These are phyloP conservation scores for Ammospiza maritima DNA, from an alignment of 2,797 vertebrate genomes.

Conservation along the genomic window DNA sequence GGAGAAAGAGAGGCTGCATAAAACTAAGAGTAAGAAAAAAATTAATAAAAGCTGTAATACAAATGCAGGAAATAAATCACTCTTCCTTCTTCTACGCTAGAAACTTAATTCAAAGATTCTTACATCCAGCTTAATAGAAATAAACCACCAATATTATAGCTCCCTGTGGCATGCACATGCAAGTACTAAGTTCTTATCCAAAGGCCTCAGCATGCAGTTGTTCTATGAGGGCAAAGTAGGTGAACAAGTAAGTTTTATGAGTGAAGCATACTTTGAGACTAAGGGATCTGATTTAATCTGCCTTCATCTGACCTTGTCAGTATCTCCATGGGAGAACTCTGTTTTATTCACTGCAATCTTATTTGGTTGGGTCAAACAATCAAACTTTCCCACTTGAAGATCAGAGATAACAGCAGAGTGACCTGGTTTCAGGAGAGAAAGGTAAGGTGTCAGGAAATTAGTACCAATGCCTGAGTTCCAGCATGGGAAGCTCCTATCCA, in stretches of 20 bases:
- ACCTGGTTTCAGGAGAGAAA: background rate
- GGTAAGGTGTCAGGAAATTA: background rate
- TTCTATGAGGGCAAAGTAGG: background rate
- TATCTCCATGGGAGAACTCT: background rate
- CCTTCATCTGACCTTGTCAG: background rate
- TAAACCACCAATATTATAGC: background rate
- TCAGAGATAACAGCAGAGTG: background rate
- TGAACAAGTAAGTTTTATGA: background rate
- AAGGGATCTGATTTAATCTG: background rate
- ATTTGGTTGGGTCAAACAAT: background rate
- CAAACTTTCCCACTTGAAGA: background rate
- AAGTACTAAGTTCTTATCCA: background rate
- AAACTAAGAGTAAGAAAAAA: conserved; percentile 22
- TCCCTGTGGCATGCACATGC: background rate
- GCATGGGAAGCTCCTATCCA: background rate
- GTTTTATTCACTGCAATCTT: background rate
- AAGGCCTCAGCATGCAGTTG: background rate
- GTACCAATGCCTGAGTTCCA: background rate
- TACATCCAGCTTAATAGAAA: background rate
- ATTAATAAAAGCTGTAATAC: background rate
- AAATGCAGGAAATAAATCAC: conserved; percentile 15
- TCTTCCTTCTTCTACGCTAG: background rate
- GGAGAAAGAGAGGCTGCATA: background rate
- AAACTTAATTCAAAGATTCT: background rate
- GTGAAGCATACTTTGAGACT: background rate